Conservation (phyloP, 2,888 invertebrate species). For the Seira sanloemensis region DNA sequence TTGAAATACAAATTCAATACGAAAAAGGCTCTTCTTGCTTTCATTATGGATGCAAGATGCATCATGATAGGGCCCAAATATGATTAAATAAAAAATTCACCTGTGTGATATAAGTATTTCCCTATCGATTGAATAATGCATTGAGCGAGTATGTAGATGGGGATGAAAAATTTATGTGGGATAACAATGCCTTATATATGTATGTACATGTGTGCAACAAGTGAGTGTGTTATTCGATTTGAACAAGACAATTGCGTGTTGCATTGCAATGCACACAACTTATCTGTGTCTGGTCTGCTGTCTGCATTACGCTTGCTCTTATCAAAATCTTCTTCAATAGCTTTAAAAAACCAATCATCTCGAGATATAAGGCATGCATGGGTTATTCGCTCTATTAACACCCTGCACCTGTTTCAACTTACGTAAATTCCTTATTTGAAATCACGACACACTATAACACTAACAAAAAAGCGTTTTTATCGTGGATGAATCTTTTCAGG, state of each 20-base stretch:
- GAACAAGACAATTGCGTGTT: slow-evolving; percentile 27
- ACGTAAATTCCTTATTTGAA: slow-evolving; percentile 13
- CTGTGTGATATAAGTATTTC: too few species aligned
- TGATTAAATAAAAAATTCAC: background rate
- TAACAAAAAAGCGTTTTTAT: background rate
- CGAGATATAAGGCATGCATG: slow-evolving; percentile 32
- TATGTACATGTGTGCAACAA: too few species aligned
- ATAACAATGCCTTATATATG: too few species aligned
- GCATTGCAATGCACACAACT: slow-evolving; percentile 20
- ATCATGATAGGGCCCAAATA: background rate
- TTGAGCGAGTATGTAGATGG: too few species aligned
- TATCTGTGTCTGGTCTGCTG: slow-evolving; percentile 32
- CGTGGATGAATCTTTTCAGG: background rate
- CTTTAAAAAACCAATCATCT: slow-evolving; percentile 26
- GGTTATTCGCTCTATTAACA: slow-evolving; percentile 52
- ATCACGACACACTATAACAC: background rate
- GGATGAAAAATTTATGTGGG: too few species aligned
- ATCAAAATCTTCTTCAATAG: slow-evolving; percentile 27
- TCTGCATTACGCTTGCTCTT: slow-evolving; percentile 24
- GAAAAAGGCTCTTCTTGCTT: background rate
- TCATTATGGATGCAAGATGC: slow-evolving; percentile 9
- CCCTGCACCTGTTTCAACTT: slow-evolving; percentile 44
- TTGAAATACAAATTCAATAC: too few species aligned
- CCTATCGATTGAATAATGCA: background rate
- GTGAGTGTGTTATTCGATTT: too few species aligned